These are phyloP conservation scores for Drosophila dives DNA, from an alignment of 2,888 invertebrate species.

Conservation along the genomic window DNA sequence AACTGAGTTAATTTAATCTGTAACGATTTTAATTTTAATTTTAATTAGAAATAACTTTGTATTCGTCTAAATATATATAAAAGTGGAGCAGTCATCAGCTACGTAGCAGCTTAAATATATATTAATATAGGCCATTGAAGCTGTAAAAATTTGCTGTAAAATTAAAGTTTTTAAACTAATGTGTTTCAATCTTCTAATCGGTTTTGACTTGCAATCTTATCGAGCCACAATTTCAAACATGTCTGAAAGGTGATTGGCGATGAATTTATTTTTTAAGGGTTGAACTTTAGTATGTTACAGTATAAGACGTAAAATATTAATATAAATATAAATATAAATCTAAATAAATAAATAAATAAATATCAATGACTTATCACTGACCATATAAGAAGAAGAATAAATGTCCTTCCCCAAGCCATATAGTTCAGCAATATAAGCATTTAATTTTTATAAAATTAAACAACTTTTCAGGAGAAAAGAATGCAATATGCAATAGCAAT, in stretches of 20 bases:
- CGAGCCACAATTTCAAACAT: too few species aligned
- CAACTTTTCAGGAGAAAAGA: background rate
- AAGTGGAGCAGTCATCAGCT: background rate
- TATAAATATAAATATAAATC: too few species aligned
- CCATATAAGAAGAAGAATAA: too few species aligned
- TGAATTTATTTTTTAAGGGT: too few species aligned
- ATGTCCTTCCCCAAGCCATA: background rate
- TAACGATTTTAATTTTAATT: background rate
- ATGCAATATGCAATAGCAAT: background rate
- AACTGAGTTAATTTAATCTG: background rate
- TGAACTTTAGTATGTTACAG: too few species aligned
- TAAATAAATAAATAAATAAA: background rate
- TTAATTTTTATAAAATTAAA: background rate
- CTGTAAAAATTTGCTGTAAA: too few species aligned
- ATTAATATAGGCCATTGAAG: too few species aligned
- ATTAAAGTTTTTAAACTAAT: too few species aligned
- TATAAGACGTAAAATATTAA: background rate
- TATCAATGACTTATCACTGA: background rate
- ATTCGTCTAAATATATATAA: background rate
- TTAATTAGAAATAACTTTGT: background rate
- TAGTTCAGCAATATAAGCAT: background rate
- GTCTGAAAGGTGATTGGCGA: too few species aligned
- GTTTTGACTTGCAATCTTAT: too few species aligned
- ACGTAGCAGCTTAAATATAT: background rate
- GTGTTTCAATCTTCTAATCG: too few species aligned